Base-by-base conservation (phyloP, 2,797 vertebrate genomes). In the Epinephelus malabaricus region DNA sequence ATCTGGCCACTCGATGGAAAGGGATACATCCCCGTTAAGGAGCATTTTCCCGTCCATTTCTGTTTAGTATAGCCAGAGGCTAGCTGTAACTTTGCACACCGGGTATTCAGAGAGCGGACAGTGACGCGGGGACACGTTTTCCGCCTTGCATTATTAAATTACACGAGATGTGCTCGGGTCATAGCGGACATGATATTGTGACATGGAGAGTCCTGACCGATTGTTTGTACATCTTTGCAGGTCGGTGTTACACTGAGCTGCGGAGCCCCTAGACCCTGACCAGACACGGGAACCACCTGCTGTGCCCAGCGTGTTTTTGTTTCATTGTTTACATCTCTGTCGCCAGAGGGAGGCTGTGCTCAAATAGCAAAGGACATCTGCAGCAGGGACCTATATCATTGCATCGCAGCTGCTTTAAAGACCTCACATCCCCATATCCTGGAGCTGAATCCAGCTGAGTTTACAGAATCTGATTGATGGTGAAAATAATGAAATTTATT, bases 151-250 rank as follows among this genome's bases (percentile, higher is more conserved):
- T 54, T 43, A 21, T 61, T 45, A 18, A 50, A 58, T 59, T 15
- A 19, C 30, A 27, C 10, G 7, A 12, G 11, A 34, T 54, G 25
- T 55, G 19, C 14, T 47, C 17, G 2, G 50, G 19, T 61, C 21
- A n/a, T 2, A n/a, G 25, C 65, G 54, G 60, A 69, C 34, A 23
- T 23, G 3, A 12, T 18, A 10, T 2, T 60, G 19, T 68, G 38
- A 50, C n/a, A 8, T 10, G 46, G 9, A 10, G 65, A 23, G 21
- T 17, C 13, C 45, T 89, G 62, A 90, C 8, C 2, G 30, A 69
- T 54, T 82, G 50, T 90, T 78, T 88, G 38, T 73, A 1, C 40
- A 14, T 73, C 25, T 87, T 76, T 84, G 46, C 88, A 95, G 94
- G 78, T 73, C 55, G 43, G 47, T 54, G 81, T 46, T 58, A 65